Base-by-base conservation (phyloP, 2,888 invertebrate genomes). In the Polymixis flavicincta region DNA sequence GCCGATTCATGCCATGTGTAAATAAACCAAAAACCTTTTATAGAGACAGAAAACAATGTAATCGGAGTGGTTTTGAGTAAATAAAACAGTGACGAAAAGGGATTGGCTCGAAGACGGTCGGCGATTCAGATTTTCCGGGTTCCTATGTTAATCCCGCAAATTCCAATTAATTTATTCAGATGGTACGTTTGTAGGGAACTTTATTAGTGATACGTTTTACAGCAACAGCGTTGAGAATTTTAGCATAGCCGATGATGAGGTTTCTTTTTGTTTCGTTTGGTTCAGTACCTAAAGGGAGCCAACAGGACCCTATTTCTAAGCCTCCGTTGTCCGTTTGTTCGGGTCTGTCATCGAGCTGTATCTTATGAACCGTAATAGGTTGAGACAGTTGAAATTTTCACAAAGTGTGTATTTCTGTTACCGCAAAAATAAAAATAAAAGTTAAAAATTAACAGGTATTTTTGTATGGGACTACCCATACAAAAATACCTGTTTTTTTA, bases 101-200 rank as follows among this genome's bases (percentile, higher is more conserved):
- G 81, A 86, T 82, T 74, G 67, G 61, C 64, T 75, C 67, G 61
- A 76, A 78, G 77, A 78, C 74, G 78, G 76, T 73, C 80, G 78
- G 52, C 61, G 71, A 64, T 73, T 78, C 64, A 60, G 61, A 71
- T 78, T 80, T 85, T 71, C 85, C 76, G 71, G 76, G 71, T 80
- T 64, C 60, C 78, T 74, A 87, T 85, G 85, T 85, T 85, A 87
- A 85, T 83, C 71, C 70, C 50, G 55, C 68, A 80, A 73, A 86
- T 88, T 74, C 67, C 71, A 80, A 86, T 87, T 76, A 81, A 87
- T 86, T 79, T 86, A 86, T 88, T 86, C 78, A 73, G 76, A 78
- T 74, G 59, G 68, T 69, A 68, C 54, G 63, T 74, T 76, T 72
- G 67, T 71, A 25, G 68, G 67, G n/a, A 67, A 72, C 59, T 80